Evolutionary conservation across 2,797 vertebrate genomes (phyloP).

Genomic region (Poecile montanus): DNA sequence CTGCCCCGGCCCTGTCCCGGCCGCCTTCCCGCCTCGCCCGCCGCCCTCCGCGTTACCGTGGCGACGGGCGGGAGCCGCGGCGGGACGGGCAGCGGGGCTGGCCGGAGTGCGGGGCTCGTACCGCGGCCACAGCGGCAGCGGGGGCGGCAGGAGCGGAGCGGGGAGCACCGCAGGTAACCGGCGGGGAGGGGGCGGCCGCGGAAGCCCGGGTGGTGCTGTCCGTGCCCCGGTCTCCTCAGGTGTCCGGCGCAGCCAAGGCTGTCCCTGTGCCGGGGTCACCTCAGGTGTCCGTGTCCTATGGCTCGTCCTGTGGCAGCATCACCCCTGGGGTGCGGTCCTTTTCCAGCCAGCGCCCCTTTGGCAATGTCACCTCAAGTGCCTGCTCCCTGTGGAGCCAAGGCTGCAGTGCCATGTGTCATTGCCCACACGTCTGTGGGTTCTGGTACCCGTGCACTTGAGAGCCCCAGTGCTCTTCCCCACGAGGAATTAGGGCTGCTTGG

Average conservation of each 20-base stretch:
- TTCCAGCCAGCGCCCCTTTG: not conserved
- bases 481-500: not conserved
- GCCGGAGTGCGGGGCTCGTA: not conserved
- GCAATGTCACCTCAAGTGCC: not conserved
- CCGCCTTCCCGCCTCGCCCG: not conserved
- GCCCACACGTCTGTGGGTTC: no score
- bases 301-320: not conserved
- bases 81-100: not conserved
- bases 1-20: not conserved
- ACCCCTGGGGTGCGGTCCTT: not conserved
- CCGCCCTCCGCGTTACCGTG: not conserved
- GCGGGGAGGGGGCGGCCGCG: not conserved
- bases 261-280: no score
- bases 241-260: not conserved
- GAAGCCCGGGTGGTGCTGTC: no score
- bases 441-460: fast-evolving
- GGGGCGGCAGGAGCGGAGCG: not conserved
- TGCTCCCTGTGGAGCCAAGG: not conserved
- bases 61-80: not conserved
- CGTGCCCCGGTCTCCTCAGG: not conserved
- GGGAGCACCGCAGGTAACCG: not conserved
- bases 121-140: not conserved
- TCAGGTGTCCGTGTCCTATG: no score
- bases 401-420: fast-evolving
- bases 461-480: fast-evolving